Conservation (phyloP, 2,888 invertebrate genomes). For the Xanthia icteritia region DNA sequence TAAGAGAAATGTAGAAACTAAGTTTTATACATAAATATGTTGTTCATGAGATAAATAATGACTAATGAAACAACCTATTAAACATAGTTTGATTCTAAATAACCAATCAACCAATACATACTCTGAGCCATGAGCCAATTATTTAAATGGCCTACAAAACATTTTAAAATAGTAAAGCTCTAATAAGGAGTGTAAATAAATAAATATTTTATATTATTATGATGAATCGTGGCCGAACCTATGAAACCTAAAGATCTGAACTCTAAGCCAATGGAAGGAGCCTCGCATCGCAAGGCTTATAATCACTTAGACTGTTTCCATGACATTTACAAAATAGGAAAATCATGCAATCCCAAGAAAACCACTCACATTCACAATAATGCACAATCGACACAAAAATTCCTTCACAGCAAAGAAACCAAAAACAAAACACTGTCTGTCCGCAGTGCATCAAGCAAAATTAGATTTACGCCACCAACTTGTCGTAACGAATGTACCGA, state of each 20-base stretch:
- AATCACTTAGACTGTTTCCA: neutral
- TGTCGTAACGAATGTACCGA: slow-evolving; percentile 75
- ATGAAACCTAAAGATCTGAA: neutral
- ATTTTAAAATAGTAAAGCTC: neutral
- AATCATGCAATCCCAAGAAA: neutral
- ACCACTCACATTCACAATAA: neutral
- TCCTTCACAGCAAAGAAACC: slow-evolving; percentile 22
- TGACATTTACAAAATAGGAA: neutral
- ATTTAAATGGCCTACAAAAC: neutral
- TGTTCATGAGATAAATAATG: neutral
- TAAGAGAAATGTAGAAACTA: neutral
- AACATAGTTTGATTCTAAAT: neutral
- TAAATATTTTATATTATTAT: neutral
- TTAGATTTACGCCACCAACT: slow-evolving; percentile 73
- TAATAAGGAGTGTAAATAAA: neutral
- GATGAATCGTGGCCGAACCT: neutral
- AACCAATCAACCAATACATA: neutral
- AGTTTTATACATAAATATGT: neutral
- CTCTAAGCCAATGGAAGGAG: neutral
- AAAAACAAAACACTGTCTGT: slow-evolving; percentile 53
- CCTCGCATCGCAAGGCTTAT: neutral
- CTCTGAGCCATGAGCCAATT: neutral
- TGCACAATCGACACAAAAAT: slow-evolving; percentile 17
- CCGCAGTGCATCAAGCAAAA: slow-evolving; percentile 66
- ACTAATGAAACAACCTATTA: neutral